phyloP scores from a whole-genome alignment of 2,888 invertebrate genomes.

The Panzeria rudis region DNA sequence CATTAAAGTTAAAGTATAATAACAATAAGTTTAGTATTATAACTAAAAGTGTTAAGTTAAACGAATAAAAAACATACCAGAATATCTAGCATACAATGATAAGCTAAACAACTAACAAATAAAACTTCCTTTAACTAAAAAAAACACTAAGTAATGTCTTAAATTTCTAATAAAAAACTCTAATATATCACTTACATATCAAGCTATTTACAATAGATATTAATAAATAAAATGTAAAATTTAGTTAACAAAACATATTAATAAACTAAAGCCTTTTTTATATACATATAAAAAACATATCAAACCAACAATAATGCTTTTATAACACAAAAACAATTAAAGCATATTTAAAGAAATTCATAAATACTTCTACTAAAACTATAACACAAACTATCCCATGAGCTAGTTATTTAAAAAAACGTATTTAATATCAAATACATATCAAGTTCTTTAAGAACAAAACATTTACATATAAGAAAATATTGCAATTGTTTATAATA shows the following conservation, averaged over 20 bases:
- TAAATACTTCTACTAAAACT: neutral
- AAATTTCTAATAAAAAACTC: neutral
- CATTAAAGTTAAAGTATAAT: too few species aligned
- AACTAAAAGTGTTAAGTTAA: too few species aligned
- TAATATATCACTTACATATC: slow-evolving; percentile 24
- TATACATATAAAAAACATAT: neutral
- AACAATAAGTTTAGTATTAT: too few species aligned
- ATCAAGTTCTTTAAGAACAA: slow-evolving; percentile 73
- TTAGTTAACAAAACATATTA: neutral
- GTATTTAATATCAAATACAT: slow-evolving; percentile 71
- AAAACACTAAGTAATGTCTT: neutral
- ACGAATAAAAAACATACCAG: too few species aligned
- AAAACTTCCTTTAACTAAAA: too few species aligned
- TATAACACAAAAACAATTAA: neutral
- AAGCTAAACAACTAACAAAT: too few species aligned
- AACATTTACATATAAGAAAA: slow-evolving; percentile 33
- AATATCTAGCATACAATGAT: too few species aligned
- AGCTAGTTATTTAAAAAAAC: slow-evolving; percentile 38
- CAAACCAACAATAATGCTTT: neutral
- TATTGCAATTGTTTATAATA: slow-evolving; percentile 41
- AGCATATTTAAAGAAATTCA: neutral
- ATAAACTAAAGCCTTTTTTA: neutral
- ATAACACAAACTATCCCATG: slow-evolving; percentile 8
- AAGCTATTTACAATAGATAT: neutral
- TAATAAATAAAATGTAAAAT: neutral